A percentile compares a stretch with the other conserved stretches of the same genome.
phyloP scores from a whole-genome alignment of 1,140 invertebrate genomes.

The Drosophila kepulauana region DNA sequence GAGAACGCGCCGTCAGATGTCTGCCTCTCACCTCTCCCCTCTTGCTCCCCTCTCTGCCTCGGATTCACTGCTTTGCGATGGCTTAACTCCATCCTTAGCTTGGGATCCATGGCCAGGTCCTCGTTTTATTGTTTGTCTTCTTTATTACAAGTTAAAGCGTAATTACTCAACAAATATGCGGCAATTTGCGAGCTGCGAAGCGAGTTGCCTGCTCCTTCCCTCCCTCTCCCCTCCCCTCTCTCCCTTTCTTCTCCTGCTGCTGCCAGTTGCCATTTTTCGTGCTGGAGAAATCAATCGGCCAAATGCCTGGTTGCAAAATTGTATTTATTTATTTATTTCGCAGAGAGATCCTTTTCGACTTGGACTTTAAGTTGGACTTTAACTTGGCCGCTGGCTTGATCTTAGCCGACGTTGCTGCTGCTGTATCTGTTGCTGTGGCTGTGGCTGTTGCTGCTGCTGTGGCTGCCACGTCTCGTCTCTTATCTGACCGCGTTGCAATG shows the following conservation, averaged over 20 bases:
- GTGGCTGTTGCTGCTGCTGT: not conserved
- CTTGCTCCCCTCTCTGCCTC: not conserved
- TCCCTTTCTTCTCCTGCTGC: not conserved
- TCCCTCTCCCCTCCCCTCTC: not conserved
- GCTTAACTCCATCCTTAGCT: slow-evolving; percentile 23
- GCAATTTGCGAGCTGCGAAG: slow-evolving; percentile 72
- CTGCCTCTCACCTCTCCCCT: not conserved
- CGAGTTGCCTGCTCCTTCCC: not conserved
- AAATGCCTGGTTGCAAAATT: slow-evolving; percentile 70
- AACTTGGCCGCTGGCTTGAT: slow-evolving; percentile 22
- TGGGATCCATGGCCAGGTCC: slow-evolving; percentile 52
- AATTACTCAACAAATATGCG: slow-evolving; percentile 83
- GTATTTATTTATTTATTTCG: slow-evolving; percentile 72
- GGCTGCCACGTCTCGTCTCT: slow-evolving; percentile 25
- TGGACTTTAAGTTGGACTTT: not conserved
- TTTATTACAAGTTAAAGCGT: slow-evolving; percentile 83
- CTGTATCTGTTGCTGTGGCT: slow-evolving; percentile 11
- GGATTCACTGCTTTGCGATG: slow-evolving; percentile 1
- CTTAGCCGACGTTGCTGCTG: slow-evolving; percentile 35
- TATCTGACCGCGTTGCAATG: slow-evolving; percentile 62
- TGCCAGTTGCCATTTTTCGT: slow-evolving; percentile 46
- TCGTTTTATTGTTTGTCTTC: slow-evolving; percentile 83
- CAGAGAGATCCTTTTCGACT: slow-evolving; percentile 28
- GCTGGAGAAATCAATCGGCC: slow-evolving; percentile 74
- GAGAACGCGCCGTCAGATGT: slow-evolving; percentile 76